Evolutionary conservation across 2,888 invertebrate genomes (phyloP).

Genomic region (Drosophila meridiana): DNA sequence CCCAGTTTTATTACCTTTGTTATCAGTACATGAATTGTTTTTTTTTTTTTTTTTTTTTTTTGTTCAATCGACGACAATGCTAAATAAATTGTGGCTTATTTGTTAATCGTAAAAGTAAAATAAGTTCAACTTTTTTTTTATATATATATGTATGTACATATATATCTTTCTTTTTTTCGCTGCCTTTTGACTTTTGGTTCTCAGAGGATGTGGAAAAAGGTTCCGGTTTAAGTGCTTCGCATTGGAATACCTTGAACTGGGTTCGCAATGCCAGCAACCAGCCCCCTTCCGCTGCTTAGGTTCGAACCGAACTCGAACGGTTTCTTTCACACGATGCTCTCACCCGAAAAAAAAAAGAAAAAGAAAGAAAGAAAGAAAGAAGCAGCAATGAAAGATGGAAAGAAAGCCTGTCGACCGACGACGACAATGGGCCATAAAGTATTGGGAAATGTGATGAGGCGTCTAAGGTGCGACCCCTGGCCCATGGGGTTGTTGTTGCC

Average conservation of each 20-base stretch:
- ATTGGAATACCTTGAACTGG: conserved; percentile 32
- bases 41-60: background rate
- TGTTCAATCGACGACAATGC: conserved; percentile 35
- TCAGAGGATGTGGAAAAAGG: conserved; percentile 20
- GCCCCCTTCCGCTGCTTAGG: background rate
- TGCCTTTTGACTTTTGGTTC: conserved; percentile 39
- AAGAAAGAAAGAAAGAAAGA: conserved; percentile 8
- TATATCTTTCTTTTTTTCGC: background rate
- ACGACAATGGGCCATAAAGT: conserved; percentile 56
- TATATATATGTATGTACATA: too few species aligned
- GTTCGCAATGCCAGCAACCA: conserved; percentile 16
- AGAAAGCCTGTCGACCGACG: conserved; percentile 39
- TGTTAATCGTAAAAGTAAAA: conserved; percentile 3
- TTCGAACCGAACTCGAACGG: conserved; percentile 32
- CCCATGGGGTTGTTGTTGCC: conserved; percentile 56
- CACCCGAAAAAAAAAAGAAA: conserved; percentile 7
- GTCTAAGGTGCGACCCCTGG: conserved; percentile 43
- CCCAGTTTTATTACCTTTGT: background rate
- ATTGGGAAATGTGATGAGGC: conserved; percentile 52
- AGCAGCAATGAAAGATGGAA: conserved; percentile 16
- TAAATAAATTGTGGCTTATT: background rate
- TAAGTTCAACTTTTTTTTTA: conserved; percentile 25
- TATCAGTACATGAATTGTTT: too few species aligned
- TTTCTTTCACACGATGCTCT: conserved; percentile 66
- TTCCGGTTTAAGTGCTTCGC: conserved; percentile 47